phyloP scores from a whole-genome alignment of 2,888 invertebrate species.

The Heliconius erato region DNA sequence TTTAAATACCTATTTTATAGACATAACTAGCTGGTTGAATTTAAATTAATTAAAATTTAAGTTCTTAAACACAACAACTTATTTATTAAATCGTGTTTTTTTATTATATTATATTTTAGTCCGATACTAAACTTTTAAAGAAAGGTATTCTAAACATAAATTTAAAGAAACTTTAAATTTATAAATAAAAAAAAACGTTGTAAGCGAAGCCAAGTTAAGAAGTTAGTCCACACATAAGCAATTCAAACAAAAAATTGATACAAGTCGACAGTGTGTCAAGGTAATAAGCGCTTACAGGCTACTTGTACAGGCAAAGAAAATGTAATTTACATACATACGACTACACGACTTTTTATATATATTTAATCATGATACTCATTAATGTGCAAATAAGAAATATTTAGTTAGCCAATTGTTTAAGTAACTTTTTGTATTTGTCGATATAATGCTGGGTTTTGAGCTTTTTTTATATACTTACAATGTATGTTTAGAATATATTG shows the following conservation, averaged over 20 bases:
- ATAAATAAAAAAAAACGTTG: neutral
- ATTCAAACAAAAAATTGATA: slow-evolving; percentile 23
- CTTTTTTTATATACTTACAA: neutral
- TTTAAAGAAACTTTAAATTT: neutral
- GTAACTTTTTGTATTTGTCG: slow-evolving; percentile 15
- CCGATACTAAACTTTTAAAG: no score
- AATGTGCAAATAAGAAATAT: slow-evolving; percentile 17
- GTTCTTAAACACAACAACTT: no score
- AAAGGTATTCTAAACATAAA: no score
- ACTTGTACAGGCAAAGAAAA: slow-evolving; percentile 30
- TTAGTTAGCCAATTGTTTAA: slow-evolving; percentile 18
- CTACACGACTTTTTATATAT: slow-evolving; percentile 25
- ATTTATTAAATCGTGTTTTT: no score
- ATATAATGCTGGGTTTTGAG: neutral
- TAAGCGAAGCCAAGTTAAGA: no score
- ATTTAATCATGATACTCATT: slow-evolving; percentile 24
- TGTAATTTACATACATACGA: slow-evolving; percentile 27
- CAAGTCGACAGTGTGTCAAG: slow-evolving; percentile 27
- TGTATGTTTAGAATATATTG: neutral
- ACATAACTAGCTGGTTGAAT: no score
- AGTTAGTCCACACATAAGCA: neutral
- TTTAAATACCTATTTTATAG: no score
- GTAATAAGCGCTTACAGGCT: slow-evolving; percentile 22
- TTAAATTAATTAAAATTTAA: no score
- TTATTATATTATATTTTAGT: no score